Conservation (phyloP, 2,888 invertebrate species). For the Drosophila suboccidentalis region DNA sequence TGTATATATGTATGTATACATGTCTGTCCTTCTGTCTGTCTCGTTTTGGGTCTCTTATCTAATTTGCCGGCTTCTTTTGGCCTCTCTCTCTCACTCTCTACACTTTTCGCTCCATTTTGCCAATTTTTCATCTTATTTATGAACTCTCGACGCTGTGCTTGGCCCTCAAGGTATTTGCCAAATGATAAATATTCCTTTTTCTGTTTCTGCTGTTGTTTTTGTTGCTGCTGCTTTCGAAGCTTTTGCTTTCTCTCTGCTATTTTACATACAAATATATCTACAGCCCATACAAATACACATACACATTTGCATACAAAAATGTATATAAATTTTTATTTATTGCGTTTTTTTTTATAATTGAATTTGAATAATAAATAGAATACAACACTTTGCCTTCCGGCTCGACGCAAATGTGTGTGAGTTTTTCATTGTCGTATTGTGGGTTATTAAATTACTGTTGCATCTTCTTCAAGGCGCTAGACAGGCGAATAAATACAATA, state of each 20-base stretch:
- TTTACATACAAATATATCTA: slow-evolving; percentile 40
- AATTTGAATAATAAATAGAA: slow-evolving; percentile 76
- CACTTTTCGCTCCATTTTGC: slow-evolving; percentile 61
- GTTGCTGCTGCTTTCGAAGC: slow-evolving; percentile 11
- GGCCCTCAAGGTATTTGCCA: slow-evolving; percentile 69
- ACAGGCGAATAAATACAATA: slow-evolving; percentile 61
- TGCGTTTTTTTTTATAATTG: slow-evolving; percentile 66
- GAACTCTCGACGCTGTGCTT: slow-evolving; percentile 63
- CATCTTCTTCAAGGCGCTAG: slow-evolving; percentile 46
- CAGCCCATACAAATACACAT: slow-evolving; percentile 24
- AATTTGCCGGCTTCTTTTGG: slow-evolving; percentile 38
- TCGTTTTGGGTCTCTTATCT: slow-evolving; percentile 47
- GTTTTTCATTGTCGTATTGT: slow-evolving; percentile 25
- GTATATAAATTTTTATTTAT: slow-evolving; percentile 65
- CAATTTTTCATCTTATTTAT: slow-evolving; percentile 71
- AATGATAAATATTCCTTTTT: slow-evolving; percentile 72
- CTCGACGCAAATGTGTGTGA: slow-evolving; percentile 15
- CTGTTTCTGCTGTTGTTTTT: slow-evolving; percentile 8
- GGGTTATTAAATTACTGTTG: slow-evolving; percentile 70
- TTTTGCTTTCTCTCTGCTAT: slow-evolving; percentile 23
- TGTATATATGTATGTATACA: slow-evolving; percentile 13
- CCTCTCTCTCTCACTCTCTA: slow-evolving; percentile 17
- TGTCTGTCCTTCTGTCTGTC: slow-evolving; percentile 5
- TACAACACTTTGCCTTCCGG: slow-evolving; percentile 59
- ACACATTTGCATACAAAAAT: slow-evolving; percentile 29